Evolutionary conservation across 2,888 invertebrate species (phyloP), one percentile per base, ranked within the genome.

Genomic region (Cheilosia scutellata): DNA sequence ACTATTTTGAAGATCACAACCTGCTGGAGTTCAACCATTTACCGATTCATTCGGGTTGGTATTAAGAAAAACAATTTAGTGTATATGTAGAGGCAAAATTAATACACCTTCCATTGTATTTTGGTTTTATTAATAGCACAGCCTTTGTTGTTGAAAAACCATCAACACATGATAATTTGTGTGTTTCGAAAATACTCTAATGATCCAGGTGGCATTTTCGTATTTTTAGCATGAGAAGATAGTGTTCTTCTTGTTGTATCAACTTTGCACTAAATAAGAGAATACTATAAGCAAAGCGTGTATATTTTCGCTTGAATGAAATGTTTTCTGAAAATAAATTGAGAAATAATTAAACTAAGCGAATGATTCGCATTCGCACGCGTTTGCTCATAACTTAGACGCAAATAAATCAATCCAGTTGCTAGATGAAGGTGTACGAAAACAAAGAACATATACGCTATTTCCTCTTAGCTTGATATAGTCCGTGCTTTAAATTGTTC

Each of bases 1-100:
- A 82, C 82, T 72, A 77, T 66, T 66, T 77, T 82, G 27, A 72
- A 66, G 65, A 82, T 40, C 42, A 31, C 77, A 77, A 82, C 71
- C 77, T 65, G 71, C 65, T 77, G 40, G 44, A 82, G 25, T 58
- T 58, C 31, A 71, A 65, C 9, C 47, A 62, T 65, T 74, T 60
- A 74, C 16, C 65, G 79, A 44, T 51, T 71, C 58, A 70, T 65
- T 71, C 6, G 25, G 27, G 70, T 37, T 51, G 31, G 29, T 70
- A 20, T 65, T 71, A 42, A 37, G 37, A 65, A 37, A 37, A 75
- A 47, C 40, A 58, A 57, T 44, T 40, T 20, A 29, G 11, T 27
- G 13, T 2, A 72, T 57, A 63, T 16, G 53, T 31, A 31, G 25
- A n/a, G n/a, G n/a, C n/a, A n/a, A n/a, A n/a, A n/a, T n/a, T n/a